phyloP scores from a whole-genome alignment of 1,140 invertebrate species.

The Probaryconus sp. region DNA sequence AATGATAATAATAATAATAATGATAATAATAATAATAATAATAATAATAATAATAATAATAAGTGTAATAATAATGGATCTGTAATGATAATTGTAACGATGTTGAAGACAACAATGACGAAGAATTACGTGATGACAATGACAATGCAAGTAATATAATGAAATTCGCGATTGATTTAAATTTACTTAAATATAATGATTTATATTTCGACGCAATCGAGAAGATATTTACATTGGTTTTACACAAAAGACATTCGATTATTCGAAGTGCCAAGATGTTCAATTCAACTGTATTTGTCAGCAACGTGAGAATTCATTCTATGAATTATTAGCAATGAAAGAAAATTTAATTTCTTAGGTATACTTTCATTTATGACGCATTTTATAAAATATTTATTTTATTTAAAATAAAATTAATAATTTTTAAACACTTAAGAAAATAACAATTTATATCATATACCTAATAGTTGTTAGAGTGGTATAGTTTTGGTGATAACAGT shows the following conservation, averaged over 20 bases:
- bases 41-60: constrained; percentile 43
- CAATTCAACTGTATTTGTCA: constrained; percentile 16
- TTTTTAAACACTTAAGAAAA: constrained; percentile 33
- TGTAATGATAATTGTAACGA: constrained; percentile 59
- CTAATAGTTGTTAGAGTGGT: constrained; percentile 22
- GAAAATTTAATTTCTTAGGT: constrained; percentile 42
- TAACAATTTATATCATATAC: constrained; percentile 22
- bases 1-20: constrained; percentile 55
- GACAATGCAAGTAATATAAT: constrained; percentile 27
- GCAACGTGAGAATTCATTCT: constrained; percentile 20
- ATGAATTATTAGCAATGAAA: constrained; percentile 30
- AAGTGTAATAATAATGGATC: constrained; percentile 34
- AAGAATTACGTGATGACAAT: constrained; percentile 26
- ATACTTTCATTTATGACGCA: constrained; percentile 17
- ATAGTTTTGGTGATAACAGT: constrained; percentile 17
- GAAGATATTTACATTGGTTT: constrained; percentile 38
- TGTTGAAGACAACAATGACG: constrained; percentile 53
- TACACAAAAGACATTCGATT: constrained; percentile 1
- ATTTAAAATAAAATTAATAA: constrained; percentile 31
- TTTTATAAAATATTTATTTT: constrained; percentile 26
- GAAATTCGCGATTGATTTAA: constrained; percentile 29
- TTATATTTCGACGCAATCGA: constrained; percentile 13
- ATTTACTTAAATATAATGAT: constrained; percentile 10
- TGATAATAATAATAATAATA: constrained; percentile 47
- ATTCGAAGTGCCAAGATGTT: constrained; percentile 1